These are phyloP conservation scores for Aptenodytes forsteri DNA, from an alignment of 2,113 vertebrate species.

Conservation along the genomic window DNA sequence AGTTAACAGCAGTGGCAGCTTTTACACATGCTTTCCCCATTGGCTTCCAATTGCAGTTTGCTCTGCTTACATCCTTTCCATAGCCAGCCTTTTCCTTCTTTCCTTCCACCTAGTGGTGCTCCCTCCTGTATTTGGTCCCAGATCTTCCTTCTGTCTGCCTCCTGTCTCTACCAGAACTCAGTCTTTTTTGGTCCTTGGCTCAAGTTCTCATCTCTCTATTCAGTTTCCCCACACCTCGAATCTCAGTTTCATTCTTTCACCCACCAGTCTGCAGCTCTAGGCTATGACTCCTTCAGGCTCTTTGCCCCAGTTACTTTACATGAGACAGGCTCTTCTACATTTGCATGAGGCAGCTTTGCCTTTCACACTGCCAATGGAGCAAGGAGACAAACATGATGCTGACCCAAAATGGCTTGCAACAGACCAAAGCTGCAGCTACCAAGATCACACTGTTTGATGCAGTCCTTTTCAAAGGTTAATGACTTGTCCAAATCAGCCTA, in stretches of 20 bases:
- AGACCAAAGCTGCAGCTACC: neutral
- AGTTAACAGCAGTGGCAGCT: neutral
- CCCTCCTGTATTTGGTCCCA: neutral
- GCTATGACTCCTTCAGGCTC: neutral
- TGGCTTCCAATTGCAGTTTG: neutral
- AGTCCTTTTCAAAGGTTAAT: neutral
- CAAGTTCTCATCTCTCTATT: neutral
- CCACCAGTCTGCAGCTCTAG: neutral
- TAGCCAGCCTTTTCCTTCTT: neutral
- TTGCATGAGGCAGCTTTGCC: neutral
- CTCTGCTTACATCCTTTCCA: neutral
- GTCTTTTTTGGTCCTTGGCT: neutral
- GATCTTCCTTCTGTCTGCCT: neutral
- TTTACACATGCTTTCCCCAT: neutral
- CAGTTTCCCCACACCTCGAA: neutral
- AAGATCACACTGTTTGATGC: neutral
- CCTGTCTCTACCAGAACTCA: neutral
- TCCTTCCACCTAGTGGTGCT: neutral
- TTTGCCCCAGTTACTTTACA: neutral
- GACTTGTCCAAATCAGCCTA: neutral
- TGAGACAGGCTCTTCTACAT: neutral
- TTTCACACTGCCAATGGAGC: neutral
- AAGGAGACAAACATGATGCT: neutral
- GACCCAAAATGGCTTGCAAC: neutral
- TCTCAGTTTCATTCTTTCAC: neutral